phyloP scores from a whole-genome alignment of 1,140 invertebrate genomes.

The Calephelis nemesis region DNA sequence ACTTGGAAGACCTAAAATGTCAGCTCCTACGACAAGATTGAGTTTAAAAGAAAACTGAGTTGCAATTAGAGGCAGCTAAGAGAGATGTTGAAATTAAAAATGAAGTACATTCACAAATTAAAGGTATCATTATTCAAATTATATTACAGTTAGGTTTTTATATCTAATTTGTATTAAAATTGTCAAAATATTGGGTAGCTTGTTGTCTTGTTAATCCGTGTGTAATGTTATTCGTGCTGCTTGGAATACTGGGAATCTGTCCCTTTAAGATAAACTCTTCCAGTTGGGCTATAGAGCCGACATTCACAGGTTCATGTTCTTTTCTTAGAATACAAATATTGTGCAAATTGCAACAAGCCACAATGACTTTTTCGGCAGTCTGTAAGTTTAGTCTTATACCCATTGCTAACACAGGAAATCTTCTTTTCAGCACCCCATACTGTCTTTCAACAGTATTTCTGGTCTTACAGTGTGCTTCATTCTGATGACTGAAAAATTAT shows the following conservation, averaged over 20 bases:
- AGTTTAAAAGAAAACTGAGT: slow-evolving; percentile 2
- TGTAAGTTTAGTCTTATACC: slow-evolving; percentile 1
- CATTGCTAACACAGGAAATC: slow-evolving; percentile 3
- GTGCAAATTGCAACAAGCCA: slow-evolving; percentile 11
- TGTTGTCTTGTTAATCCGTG: background rate
- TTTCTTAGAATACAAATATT: background rate
- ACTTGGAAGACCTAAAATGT: background rate
- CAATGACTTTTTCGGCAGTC: slow-evolving; percentile 2
- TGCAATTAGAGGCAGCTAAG: background rate
- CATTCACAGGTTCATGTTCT: background rate
- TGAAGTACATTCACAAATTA: background rate
- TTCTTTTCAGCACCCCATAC: slow-evolving; percentile 1
- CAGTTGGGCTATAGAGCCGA: background rate
- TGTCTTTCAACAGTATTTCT: slow-evolving; percentile 1
- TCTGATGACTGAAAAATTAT: background rate
- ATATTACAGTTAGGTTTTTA: background rate
- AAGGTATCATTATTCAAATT: background rate
- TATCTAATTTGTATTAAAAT: background rate
- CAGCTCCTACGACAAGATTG: background rate
- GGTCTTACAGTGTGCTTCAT: slow-evolving; percentile 3
- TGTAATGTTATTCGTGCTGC: background rate
- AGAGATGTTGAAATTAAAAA: slow-evolving; percentile 5
- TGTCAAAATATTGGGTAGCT: slow-evolving; percentile 2
- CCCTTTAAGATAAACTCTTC: background rate
- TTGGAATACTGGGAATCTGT: background rate